These are phyloP conservation scores for Varanus komodoensis DNA, from an alignment of 2,113 vertebrate genomes.

Conservation along the genomic window DNA sequence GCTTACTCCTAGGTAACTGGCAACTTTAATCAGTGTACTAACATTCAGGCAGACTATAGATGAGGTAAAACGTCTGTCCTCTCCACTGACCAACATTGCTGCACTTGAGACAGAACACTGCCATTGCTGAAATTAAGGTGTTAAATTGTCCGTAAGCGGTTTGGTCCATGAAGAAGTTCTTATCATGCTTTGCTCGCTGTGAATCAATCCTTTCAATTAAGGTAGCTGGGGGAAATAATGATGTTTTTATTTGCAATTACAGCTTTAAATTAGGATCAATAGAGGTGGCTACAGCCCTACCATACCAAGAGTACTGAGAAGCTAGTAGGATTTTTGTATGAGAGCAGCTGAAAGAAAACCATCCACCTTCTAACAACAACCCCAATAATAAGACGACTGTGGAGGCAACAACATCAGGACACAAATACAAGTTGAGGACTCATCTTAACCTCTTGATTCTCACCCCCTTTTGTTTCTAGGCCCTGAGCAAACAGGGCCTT, in stretches of 20 bases:
- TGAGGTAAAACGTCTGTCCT: neutral
- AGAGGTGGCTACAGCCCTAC: slow-evolving; percentile 76
- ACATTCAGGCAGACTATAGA: neutral
- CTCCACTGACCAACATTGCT: neutral
- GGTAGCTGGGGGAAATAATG: slow-evolving; percentile 73
- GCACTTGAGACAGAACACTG: neutral
- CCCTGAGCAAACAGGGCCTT: slow-evolving; percentile 68
- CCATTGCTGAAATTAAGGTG: slow-evolving; percentile 30
- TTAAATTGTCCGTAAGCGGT: slow-evolving; percentile 59
- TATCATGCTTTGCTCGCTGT: slow-evolving; percentile 46
- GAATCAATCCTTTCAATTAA: slow-evolving; percentile 72
- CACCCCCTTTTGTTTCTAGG: slow-evolving; percentile 70
- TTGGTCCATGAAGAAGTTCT: slow-evolving; percentile 54
- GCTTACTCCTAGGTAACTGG: neutral
- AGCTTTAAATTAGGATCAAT: slow-evolving; percentile 86
- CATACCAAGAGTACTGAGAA: slow-evolving; percentile 51
- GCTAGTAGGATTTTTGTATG: slow-evolving; percentile 58
- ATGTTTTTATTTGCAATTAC: slow-evolving; percentile 86
- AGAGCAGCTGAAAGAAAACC: slow-evolving; percentile 81
- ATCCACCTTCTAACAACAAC: slow-evolving; percentile 78
- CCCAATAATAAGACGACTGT: slow-evolving; percentile 48
- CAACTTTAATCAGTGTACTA: slow-evolving; percentile 2
- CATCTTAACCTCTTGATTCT: slow-evolving; percentile 70
- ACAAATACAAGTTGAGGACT: slow-evolving; percentile 61
- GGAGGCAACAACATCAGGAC: slow-evolving; percentile 64